Conservation (phyloP, 2,113 vertebrate species). For the Microtus oregoni region DNA sequence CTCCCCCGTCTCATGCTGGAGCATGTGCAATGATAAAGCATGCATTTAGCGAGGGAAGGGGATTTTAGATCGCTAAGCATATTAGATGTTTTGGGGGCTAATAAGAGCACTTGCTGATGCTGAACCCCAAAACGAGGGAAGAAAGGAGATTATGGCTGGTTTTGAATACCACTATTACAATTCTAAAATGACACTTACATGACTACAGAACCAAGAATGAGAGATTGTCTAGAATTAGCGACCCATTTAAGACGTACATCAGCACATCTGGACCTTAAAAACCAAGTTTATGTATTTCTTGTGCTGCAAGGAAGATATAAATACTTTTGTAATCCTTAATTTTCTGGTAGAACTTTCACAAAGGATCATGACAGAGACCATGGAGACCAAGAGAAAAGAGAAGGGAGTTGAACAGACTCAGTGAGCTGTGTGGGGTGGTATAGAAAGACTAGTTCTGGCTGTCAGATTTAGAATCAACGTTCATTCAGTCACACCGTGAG, state of each 20-base stretch:
- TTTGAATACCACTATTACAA: conserved; percentile 29
- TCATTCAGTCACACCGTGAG: background rate
- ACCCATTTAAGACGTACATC: conserved; percentile 32
- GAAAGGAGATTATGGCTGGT: background rate
- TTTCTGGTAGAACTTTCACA: conserved; percentile 55
- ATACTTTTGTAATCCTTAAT: background rate
- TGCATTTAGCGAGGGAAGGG: background rate
- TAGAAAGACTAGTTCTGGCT: background rate
- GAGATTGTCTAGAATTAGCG: background rate
- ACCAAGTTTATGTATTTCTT: background rate
- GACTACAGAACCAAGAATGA: background rate
- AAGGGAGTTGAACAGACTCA: background rate
- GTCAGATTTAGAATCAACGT: background rate
- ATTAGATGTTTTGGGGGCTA: background rate
- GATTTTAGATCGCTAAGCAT: background rate
- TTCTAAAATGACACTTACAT: conserved; percentile 64
- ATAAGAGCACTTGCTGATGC: background rate
- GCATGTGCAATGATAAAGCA: conserved; percentile 62
- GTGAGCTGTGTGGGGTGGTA: background rate
- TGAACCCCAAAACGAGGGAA: background rate
- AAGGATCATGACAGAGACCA: background rate
- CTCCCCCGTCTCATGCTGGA: conserved; percentile 49
- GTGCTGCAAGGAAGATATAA: background rate
- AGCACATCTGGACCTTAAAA: conserved; percentile 26
- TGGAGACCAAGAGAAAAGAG: background rate